These are phyloP conservation scores for Pangasius macronema DNA, from an alignment of 2,797 vertebrate genomes.

Conservation along the genomic window DNA sequence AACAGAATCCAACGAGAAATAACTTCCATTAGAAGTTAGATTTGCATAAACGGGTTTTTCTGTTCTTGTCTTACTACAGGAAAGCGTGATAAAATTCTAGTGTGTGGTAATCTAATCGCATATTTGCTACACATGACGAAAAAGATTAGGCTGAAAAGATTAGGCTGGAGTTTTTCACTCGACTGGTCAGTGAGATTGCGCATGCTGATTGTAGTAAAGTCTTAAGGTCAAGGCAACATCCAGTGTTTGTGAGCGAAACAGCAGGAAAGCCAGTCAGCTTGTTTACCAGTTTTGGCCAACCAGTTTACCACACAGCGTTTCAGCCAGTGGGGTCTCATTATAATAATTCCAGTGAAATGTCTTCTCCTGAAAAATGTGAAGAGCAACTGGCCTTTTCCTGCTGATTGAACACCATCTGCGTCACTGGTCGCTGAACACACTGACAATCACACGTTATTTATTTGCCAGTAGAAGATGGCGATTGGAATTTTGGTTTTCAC, in stretches of 20 bases:
- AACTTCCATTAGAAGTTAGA: not conserved
- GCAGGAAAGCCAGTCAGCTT: conserved; percentile 1
- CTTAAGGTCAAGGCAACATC: not conserved
- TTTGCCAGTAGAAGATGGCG: not conserved
- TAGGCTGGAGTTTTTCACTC: not conserved
- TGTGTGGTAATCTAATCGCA: not conserved
- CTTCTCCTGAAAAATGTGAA: not conserved
- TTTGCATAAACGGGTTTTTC: not conserved
- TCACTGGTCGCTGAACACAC: not conserved
- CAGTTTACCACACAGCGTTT: not conserved
- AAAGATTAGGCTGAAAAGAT: not conserved
- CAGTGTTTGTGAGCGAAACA: not conserved
- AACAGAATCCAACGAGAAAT: not conserved
- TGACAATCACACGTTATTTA: not conserved
- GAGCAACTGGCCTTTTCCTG: not conserved
- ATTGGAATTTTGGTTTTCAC: not conserved
- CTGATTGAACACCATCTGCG: not conserved
- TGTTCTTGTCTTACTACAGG: not conserved
- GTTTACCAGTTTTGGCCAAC: not conserved
- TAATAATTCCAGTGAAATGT: not conserved
- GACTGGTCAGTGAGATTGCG: not conserved
- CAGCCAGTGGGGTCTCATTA: not conserved
- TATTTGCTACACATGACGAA: not conserved
- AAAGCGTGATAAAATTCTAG: not conserved
- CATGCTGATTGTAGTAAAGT: not conserved